phyloP scores from a whole-genome alignment of 2,113 vertebrate genomes.

The Nerophis lumbriciformis region DNA sequence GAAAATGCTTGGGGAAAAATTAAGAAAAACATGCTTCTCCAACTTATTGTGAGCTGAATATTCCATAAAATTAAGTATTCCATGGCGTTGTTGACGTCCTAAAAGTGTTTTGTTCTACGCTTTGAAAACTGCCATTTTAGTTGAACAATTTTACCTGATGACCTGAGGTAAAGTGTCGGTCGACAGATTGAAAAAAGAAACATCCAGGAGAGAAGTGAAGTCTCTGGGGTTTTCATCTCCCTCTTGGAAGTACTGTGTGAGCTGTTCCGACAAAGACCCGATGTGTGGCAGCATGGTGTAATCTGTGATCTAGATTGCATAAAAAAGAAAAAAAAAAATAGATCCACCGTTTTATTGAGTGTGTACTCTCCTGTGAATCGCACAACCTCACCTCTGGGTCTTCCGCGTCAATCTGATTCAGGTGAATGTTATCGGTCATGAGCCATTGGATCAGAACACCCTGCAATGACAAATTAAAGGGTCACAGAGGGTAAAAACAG shows the following conservation, averaged over 20 bases:
- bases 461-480: slow-evolving; percentile 56
- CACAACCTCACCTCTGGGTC: slow-evolving; percentile 84
- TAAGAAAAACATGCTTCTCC: too few species aligned
- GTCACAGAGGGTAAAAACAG: neutral
- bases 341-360: too few species aligned
- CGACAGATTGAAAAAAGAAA: slow-evolving; percentile 83
- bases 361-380: neutral
- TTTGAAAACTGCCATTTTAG: too few species aligned
- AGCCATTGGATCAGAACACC: slow-evolving; percentile 97
- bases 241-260: slow-evolving; percentile 88
- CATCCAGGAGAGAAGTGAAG: slow-evolving; percentile 89
- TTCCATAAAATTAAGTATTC: too few species aligned
- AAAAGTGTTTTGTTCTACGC: neutral
- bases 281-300: slow-evolving; percentile 90
- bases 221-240: slow-evolving; percentile 90
- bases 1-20: too few species aligned
- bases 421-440: slow-evolving; percentile 82
- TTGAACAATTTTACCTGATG: slow-evolving; percentile 77
- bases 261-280: slow-evolving; percentile 79
- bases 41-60: too few species aligned
- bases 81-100: too few species aligned
- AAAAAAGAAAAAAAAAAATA: neutral
- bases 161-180: slow-evolving; percentile 84
- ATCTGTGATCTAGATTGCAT: slow-evolving; percentile 82
- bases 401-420: slow-evolving; percentile 92